Conservation (phyloP, 2,113 vertebrate genomes). For the Saccopteryx leptura region DNA sequence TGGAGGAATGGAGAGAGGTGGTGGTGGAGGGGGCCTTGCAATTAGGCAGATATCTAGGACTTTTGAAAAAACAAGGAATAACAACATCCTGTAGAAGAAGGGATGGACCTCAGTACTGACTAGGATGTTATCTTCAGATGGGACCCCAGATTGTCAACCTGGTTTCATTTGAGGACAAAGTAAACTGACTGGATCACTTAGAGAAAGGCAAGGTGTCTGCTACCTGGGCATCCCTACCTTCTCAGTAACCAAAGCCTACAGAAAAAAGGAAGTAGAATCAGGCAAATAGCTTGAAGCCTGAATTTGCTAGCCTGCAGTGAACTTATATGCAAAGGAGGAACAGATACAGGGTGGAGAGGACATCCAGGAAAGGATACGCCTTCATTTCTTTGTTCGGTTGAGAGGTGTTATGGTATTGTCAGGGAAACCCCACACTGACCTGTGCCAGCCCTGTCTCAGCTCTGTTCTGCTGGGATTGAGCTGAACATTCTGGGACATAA, state of each 20-base stretch:
- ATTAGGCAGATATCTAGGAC: background rate
- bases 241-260: background rate
- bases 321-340: background rate
- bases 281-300: background rate
- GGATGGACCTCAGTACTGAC: background rate
- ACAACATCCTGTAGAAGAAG: background rate
- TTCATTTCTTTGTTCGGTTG: slow-evolving; percentile 41
- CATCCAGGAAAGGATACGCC: background rate
- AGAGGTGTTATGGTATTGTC: slow-evolving; percentile 8
- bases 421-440: background rate
- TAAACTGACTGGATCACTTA: background rate
- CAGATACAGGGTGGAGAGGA: background rate
- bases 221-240: background rate
- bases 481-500: background rate
- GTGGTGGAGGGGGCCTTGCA: background rate
- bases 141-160: background rate
- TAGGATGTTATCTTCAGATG: background rate
- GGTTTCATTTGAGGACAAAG: background rate
- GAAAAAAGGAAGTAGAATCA: background rate
- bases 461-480: slow-evolving; percentile 23
- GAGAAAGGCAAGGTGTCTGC: background rate
- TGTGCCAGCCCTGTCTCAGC: background rate
- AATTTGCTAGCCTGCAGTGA: background rate
- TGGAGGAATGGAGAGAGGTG: background rate
- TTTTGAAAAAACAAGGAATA: slow-evolving; percentile 6